Evolutionary conservation across 2,797 vertebrate genomes (phyloP).

Genomic region (Spea hammondii): DNA sequence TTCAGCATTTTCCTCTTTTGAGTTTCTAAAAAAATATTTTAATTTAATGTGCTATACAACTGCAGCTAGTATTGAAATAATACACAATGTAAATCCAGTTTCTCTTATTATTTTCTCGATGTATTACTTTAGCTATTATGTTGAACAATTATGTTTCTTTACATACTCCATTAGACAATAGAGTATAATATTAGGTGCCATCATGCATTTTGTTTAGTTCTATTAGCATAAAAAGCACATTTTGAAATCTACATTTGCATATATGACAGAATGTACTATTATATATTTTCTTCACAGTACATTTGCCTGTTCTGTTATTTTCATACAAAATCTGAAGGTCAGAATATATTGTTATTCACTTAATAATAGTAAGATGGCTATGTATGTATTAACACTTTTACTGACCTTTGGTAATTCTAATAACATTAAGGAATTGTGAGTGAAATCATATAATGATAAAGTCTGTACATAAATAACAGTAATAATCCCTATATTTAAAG

Average conservation of each 20-base stretch:
- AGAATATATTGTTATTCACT: slow-evolving; percentile 9
- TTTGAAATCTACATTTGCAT: slow-evolving; percentile 30
- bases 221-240: slow-evolving; percentile 39
- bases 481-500: too few species aligned
- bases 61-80: not conserved
- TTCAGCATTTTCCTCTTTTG: not conserved
- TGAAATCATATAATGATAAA: not conserved
- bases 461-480: not conserved
- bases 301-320: slow-evolving; percentile 27
- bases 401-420: not conserved
- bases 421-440: not conserved
- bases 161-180: slow-evolving; percentile 41
- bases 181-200: slow-evolving; percentile 13
- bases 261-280: slow-evolving; percentile 27
- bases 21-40: too few species aligned
- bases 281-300: slow-evolving; percentile 29
- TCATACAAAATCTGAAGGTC: not conserved
- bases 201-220: slow-evolving; percentile 32
- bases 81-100: slow-evolving; percentile 5
- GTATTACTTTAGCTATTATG: slow-evolving; percentile 22
- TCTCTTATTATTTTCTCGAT: slow-evolving; percentile 14
- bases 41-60: too few species aligned
- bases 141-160: slow-evolving; percentile 33
- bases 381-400: not conserved
- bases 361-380: not conserved